Base-by-base conservation (phyloP, 2,888 invertebrate genomes). In the Drosophila tripunctata region DNA sequence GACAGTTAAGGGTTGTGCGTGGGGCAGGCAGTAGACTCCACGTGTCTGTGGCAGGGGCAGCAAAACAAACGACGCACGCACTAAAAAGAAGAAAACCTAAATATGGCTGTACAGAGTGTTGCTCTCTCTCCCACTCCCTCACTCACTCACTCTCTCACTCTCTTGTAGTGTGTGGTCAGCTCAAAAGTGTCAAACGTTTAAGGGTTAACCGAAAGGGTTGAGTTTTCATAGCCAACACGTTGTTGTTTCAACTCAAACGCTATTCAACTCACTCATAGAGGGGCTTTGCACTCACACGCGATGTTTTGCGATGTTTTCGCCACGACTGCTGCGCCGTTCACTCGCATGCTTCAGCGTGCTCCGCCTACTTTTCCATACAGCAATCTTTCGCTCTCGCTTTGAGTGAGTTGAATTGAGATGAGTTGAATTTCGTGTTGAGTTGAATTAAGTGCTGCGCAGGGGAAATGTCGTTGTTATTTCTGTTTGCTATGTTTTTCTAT, bases 351-450 rank as follows among this genome's bases (percentile, higher is more conserved):
- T 12, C 67, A 45, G 27, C 10, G 69, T 63, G 86, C 90, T 89
- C 89, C 89, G 89, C 89, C 90, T 87, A 78, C 78, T 84, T 89
- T 89, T 86, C 74, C 38, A 68, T 57, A 58, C 67, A 43, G 57
- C 61, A 51, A 35, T 55, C 48, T 47, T 40, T 44, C 40, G 24
- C 22, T 67, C 60, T 60, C 60, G 52, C 71, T 19, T 63, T 61
- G 82, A 79, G 87, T 77, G 67, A 27, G 54, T 67, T 43, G 15
- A 33, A 8, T 14, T 27, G 14, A 17, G 7, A n/a, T 12, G 10
- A 3, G 4, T 36, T 74, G 74, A 74, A 74, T 61, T 40, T 21
- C 40, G 8, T n/a, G 7, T n/a, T 12, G 10, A 3, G 4, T 36
- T 74, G 74, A 74, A 74, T 61, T 55, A 5, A 35, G 40, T 58